These are phyloP conservation scores for Mormyrus lacerda DNA, from an alignment of 2,113 vertebrate species.

Conservation along the genomic window DNA sequence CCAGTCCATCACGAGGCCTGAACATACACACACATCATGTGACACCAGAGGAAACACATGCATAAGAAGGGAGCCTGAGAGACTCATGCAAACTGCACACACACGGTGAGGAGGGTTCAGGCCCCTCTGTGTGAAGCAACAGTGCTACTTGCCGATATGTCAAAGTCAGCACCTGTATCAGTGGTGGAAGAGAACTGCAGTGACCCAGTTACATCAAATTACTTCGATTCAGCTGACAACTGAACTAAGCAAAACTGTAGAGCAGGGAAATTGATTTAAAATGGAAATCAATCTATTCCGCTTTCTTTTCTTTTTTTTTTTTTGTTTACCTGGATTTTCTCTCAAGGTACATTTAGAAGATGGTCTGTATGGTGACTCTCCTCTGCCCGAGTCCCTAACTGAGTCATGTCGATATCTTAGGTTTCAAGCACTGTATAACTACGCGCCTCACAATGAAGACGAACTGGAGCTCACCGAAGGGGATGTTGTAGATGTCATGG, in stretches of 20 bases:
- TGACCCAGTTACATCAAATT: neutral
- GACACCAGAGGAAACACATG: neutral
- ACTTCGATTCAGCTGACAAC: neutral
- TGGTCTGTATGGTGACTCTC: neutral
- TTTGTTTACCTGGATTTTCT: neutral
- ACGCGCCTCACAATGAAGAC: conserved; percentile 79
- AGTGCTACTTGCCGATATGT: neutral
- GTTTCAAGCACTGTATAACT: conserved; percentile 85
- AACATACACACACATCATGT: neutral
- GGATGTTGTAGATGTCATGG: conserved; percentile 83
- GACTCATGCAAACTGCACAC: neutral
- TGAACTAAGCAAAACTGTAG: neutral
- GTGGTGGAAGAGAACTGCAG: neutral
- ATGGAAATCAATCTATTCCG: neutral
- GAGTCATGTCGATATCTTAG: conserved; percentile 49
- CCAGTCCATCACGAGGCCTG: neutral
- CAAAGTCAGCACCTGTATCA: neutral
- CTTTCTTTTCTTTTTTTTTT: neutral
- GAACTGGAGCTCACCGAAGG: conserved; percentile 82
- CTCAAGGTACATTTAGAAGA: neutral
- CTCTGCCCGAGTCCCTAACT: neutral
- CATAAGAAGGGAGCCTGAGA: neutral
- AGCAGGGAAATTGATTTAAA: neutral
- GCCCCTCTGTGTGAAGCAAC: neutral
- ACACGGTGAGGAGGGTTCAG: neutral